Evolutionary conservation across 23 tunicate genomes (phyloP), one percentile per base, ranked within the genome.

Genomic region (Halocynthia roretzi): DNA sequence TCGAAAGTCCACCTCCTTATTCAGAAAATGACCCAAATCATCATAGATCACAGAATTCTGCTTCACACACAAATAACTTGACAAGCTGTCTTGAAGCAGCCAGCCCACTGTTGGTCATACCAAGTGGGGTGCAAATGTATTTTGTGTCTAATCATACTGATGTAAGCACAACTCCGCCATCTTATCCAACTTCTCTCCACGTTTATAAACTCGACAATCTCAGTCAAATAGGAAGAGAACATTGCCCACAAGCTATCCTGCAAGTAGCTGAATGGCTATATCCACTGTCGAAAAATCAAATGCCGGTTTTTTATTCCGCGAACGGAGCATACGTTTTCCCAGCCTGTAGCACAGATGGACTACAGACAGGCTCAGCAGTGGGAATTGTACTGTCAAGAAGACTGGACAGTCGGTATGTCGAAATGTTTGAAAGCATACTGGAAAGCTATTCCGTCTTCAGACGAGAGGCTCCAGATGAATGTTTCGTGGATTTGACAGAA

Each of bases 251-350:
- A 48, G 93, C 79, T 15, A 76, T 87, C 40, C 44, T 87, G n/a
- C 80, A 82, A 72, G 93, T 82, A 12, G 93, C 86, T 0, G 93
- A 87, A 11, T 82, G 86, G 93, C 67, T 87, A 7, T 87, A 87
- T 69, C 93, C 93, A 8, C 62, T 87, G 18, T 65, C 78, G 7
- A 85, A 81, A 10, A 83, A 84, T 19, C 80, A 82, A 15, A 82
- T 84, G 31, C 93, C 93, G 0, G 86, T 87, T 52, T 68, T 82
- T 17, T 73, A 67, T 9, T 82, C 83, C 51, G 67, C 78, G 11
- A 87, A 82, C 52, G 93, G 93, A 22, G 93, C 86, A 6, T 87
- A 82, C 62, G 71, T 87, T 68, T 87, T 87, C 63, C 93, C 86
- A 5, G 77, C 82, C 19, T 23, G 78, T 0, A 70, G 76, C 5